Conservation (phyloP, 2,113 vertebrate species). For the Rhinopomastus cyanomelas region DNA sequence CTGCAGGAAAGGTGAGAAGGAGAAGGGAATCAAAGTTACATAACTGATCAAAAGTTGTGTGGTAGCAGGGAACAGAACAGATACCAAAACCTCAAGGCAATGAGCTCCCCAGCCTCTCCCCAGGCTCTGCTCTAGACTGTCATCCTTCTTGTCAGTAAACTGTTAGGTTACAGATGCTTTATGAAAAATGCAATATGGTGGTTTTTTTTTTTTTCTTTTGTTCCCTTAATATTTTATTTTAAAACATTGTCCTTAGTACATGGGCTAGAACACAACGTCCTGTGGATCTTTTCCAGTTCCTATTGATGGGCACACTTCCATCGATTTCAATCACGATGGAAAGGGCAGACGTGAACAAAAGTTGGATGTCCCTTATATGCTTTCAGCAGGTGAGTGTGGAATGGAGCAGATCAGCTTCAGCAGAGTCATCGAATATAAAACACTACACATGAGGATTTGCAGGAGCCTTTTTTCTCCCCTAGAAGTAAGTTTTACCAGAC, state of each 20-base stretch:
- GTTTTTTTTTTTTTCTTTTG: background rate
- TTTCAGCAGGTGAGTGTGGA: slow-evolving; percentile 1
- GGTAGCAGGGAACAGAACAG: background rate
- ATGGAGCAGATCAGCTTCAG: background rate
- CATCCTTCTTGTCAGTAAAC: background rate
- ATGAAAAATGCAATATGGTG: background rate
- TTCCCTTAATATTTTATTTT: slow-evolving; percentile 27
- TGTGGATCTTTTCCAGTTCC: slow-evolving; percentile 45
- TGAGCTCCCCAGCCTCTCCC: background rate
- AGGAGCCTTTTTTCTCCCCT: background rate
- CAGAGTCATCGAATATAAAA: slow-evolving; percentile 12
- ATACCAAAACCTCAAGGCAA: background rate
- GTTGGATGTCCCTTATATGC: slow-evolving; percentile 7
- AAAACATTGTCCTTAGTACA: slow-evolving; percentile 21
- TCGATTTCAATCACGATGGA: slow-evolving; percentile 12
- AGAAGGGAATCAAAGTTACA: background rate
- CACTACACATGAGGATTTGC: background rate
- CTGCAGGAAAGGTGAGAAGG: background rate
- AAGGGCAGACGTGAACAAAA: slow-evolving; percentile 47
- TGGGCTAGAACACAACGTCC: slow-evolving; percentile 25
- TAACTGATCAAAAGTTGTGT: background rate
- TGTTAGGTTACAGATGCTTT: background rate
- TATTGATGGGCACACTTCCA: slow-evolving; percentile 43
- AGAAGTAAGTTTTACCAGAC: background rate
- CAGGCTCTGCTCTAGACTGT: background rate